Evolutionary conservation across 2,888 invertebrate genomes (phyloP).

Genomic region (Mythimna ferrago): DNA sequence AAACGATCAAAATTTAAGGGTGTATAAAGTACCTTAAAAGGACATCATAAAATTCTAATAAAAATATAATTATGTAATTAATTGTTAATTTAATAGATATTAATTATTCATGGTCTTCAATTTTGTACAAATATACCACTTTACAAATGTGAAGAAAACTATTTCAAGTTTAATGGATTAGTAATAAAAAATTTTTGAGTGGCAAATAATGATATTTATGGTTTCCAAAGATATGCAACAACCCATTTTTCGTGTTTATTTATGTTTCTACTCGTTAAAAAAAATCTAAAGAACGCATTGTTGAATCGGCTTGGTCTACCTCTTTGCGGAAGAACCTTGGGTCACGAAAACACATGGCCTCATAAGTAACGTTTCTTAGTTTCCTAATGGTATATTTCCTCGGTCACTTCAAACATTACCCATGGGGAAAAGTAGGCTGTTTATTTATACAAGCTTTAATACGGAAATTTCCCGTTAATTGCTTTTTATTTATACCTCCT

Average conservation of each 20-base stretch:
- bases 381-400: constrained; percentile 3
- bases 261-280: neutral
- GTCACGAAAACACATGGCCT: neutral
- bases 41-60: no score
- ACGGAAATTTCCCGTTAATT: constrained; percentile 22
- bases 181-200: neutral
- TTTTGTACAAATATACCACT: no score
- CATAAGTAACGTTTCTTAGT: neutral
- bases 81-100: no score
- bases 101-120: no score
- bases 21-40: no score
- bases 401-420: constrained; percentile 4
- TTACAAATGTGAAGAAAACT: no score
- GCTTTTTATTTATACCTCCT: constrained; percentile 21
- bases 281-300: neutral
- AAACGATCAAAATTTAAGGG: no score
- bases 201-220: neutral
- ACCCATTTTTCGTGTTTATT: neutral
- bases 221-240: no score
- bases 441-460: constrained; percentile 2
- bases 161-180: neutral
- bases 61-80: no score
- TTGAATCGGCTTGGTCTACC: neutral
- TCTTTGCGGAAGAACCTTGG: no score
- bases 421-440: neutral